These are phyloP conservation scores for Sebastes vulpes DNA, from an alignment of 2,797 vertebrate species.

Conservation along the genomic window DNA sequence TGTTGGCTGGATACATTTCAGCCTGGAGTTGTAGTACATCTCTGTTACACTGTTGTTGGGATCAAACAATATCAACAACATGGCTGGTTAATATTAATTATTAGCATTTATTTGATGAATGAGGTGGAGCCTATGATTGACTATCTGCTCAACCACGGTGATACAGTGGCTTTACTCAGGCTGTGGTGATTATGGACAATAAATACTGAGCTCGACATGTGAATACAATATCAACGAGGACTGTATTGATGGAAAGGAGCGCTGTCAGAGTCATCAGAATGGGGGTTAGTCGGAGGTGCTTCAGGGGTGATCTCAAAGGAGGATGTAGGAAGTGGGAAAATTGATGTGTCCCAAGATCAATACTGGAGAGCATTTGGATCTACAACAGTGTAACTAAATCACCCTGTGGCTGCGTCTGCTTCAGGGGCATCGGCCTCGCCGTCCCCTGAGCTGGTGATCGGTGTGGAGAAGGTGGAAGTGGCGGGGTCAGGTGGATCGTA, in stretches of 20 bases:
- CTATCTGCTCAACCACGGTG: no score
- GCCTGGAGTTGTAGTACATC: constrained; percentile 42
- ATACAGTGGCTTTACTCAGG: neutral
- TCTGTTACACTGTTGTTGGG: constrained; percentile 36
- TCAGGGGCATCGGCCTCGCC: constrained; percentile 5
- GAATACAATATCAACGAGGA: neutral
- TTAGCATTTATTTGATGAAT: neutral
- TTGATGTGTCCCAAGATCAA: constrained; percentile 79
- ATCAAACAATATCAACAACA: constrained; percentile 33
- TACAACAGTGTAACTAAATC: constrained; percentile 76
- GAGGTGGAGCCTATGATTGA: neutral
- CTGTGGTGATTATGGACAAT: neutral
- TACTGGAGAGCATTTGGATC: constrained; percentile 68
- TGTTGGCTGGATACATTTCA: constrained; percentile 45
- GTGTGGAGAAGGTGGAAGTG: constrained; percentile 9
- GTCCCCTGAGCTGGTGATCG: constrained; percentile 32
- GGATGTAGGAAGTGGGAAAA: constrained; percentile 82
- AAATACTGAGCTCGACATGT: neutral
- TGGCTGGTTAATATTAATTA: neutral
- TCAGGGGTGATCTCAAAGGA: constrained; percentile 57
- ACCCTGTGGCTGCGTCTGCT: constrained; percentile 36
- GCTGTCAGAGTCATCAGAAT: constrained; percentile 34
- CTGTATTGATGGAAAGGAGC: constrained; percentile 1
- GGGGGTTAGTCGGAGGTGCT: constrained; percentile 30
- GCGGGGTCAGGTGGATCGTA: constrained; percentile 1